Evolutionary conservation across 1,140 invertebrate species (phyloP).

Genomic region (Dysdera silvatica): DNA sequence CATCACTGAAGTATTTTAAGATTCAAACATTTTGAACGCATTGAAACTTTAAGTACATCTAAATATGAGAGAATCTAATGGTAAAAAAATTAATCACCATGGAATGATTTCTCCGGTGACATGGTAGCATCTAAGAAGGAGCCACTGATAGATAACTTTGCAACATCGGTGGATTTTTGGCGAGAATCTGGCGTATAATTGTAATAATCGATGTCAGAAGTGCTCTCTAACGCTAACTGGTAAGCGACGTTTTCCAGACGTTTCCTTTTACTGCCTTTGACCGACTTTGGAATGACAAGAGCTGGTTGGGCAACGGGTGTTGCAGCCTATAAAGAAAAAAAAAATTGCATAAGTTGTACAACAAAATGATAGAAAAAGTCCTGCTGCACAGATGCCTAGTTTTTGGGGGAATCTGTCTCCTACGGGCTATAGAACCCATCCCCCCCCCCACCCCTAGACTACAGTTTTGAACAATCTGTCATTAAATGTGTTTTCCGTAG

Average conservation of each 20-base stretch:
- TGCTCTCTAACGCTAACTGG: constrained; percentile 20
- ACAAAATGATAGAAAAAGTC: background rate
- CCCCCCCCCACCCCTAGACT: too few species aligned
- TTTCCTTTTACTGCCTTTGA: constrained; percentile 30
- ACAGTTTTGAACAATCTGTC: too few species aligned
- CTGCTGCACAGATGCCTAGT: background rate
- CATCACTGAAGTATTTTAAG: background rate
- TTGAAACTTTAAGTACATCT: background rate
- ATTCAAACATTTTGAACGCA: background rate
- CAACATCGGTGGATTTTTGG: constrained; percentile 1
- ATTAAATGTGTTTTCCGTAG: too few species aligned
- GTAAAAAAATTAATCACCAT: constrained; percentile 9
- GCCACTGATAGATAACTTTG: constrained; percentile 26
- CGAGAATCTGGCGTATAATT: background rate
- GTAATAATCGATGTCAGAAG: constrained; percentile 6
- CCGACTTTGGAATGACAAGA: constrained; percentile 15
- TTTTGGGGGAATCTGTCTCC: background rate
- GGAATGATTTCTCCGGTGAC: constrained; percentile 28
- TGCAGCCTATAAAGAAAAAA: background rate
- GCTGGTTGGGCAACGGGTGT: background rate
- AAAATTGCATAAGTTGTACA: background rate
- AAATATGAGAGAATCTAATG: background rate
- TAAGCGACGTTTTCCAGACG: constrained; percentile 29
- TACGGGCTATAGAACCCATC: too few species aligned
- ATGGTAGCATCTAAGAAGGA: constrained; percentile 31